phyloP scores from a whole-genome alignment of 2,113 vertebrate species.

The Pantherophis guttatus region DNA sequence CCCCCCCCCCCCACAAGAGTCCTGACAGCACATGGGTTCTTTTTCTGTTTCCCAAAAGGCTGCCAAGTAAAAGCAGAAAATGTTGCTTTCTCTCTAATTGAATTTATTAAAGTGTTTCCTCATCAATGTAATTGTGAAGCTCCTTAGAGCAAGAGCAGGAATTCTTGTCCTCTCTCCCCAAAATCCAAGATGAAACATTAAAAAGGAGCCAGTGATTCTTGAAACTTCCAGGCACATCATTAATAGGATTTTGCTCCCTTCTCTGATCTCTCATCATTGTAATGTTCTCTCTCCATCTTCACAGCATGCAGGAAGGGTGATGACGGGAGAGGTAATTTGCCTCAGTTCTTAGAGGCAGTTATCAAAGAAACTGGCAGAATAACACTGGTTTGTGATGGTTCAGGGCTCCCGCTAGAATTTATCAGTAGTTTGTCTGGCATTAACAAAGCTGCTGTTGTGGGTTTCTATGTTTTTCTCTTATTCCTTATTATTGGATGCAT shows the following conservation, averaged over 20 bases:
- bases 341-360: neutral
- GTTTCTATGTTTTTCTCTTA: neutral
- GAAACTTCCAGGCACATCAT: neutral
- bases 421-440: neutral
- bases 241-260: neutral
- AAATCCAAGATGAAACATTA: neutral
- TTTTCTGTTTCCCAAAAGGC: neutral
- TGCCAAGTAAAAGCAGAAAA: neutral
- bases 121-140: neutral
- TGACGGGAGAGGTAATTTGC: neutral
- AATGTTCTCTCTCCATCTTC: neutral
- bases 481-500: neutral
- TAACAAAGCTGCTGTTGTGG: neutral
- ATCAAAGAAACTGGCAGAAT: neutral
- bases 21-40: neutral
- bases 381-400: neutral
- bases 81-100: neutral
- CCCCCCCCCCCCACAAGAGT: no score
- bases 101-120: neutral
- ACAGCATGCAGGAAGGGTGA: neutral
- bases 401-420: neutral
- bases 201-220: neutral
- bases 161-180: neutral
- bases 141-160: neutral
- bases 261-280: neutral